Conservation (phyloP, 2,888 invertebrate species). For the Yponomeuta evonymella region DNA sequence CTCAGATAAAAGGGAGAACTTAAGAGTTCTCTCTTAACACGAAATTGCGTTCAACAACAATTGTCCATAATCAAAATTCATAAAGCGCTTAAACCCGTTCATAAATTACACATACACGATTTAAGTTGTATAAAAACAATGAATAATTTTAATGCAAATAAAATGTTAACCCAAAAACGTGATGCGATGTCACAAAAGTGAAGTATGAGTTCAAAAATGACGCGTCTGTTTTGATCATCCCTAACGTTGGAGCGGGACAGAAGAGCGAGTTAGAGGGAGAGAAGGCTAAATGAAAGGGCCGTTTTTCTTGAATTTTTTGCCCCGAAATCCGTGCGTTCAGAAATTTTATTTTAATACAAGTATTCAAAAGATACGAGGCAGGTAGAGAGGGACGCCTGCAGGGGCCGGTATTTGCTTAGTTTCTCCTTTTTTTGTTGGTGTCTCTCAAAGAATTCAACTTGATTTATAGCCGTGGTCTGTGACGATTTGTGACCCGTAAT, state of each 20-base stretch:
- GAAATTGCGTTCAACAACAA: conserved; percentile 34
- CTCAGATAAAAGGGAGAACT: neutral
- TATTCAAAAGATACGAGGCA: conserved; percentile 71
- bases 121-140: conserved; percentile 8
- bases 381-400: conserved; percentile 51
- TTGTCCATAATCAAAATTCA: conserved; percentile 63
- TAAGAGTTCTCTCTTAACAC: neutral
- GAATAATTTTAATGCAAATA: conserved; percentile 14
- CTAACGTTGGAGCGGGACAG: conserved; percentile 42
- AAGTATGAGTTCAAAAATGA: conserved; percentile 49
- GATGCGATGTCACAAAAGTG: conserved; percentile 28
- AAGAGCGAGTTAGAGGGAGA: conserved; percentile 12
- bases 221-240: conserved; percentile 50
- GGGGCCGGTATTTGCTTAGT: conserved; percentile 67
- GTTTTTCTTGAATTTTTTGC: conserved; percentile 72
- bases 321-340: conserved; percentile 65
- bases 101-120: conserved; percentile 23
- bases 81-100: conserved; percentile 28
- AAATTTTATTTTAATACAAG: conserved; percentile 74
- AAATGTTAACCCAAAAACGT: conserved; percentile 8
- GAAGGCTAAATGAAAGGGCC: conserved; percentile 40
- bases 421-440: conserved; percentile 48
- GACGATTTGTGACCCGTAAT: conserved; percentile 75
- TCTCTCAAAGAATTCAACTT: conserved; percentile 61
- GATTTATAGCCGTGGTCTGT: conserved; percentile 66